A percentile compares a stretch with the other conserved stretches of the same genome.
These are phyloP conservation scores for Pteronotus mesoamericanus DNA, from an alignment of 2,797 vertebrate species.

Conservation along the genomic window DNA sequence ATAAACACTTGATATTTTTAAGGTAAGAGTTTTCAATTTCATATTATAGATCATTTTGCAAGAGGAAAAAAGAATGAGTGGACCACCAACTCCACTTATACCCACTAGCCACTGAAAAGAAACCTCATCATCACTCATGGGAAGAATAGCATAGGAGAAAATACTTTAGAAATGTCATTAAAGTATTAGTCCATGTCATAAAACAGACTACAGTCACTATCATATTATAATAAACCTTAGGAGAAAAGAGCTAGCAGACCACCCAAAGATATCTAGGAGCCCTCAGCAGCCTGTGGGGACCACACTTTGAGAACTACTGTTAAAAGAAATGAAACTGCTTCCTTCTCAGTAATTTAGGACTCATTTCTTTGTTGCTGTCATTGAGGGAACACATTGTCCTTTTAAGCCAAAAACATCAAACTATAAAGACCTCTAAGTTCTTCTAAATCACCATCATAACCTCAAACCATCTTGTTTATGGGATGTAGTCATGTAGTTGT, in stretches of 20 bases:
- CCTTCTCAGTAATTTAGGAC: slow-evolving; percentile 35
- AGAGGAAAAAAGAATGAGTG: neutral
- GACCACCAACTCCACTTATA: neutral
- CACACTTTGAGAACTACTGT: slow-evolving; percentile 53
- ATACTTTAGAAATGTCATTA: slow-evolving; percentile 54
- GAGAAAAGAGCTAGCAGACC: slow-evolving; percentile 57
- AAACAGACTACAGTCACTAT: slow-evolving; percentile 38
- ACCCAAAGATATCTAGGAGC: slow-evolving; percentile 52
- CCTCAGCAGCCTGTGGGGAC: slow-evolving; percentile 38
- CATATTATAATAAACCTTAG: slow-evolving; percentile 44
- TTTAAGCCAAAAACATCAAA: slow-evolving; percentile 55
- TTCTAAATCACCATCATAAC: slow-evolving; percentile 43
- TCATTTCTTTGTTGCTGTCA: neutral
- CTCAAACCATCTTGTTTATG: slow-evolving; percentile 21
- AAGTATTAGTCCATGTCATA: slow-evolving; percentile 66
- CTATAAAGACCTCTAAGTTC: slow-evolving; percentile 46
- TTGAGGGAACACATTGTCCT: neutral
- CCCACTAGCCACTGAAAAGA: slow-evolving; percentile 22
- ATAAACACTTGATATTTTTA: slow-evolving; percentile 3
- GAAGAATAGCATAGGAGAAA: slow-evolving; percentile 58
- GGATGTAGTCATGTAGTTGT: neutral
- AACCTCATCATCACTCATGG: slow-evolving; percentile 44
- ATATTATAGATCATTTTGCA: slow-evolving; percentile 1
- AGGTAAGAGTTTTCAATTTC: neutral
- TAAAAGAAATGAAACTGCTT: slow-evolving; percentile 46